Evolutionary conservation across 2,113 vertebrate genomes (phyloP).

Genomic region (Hyaena hyaena): DNA sequence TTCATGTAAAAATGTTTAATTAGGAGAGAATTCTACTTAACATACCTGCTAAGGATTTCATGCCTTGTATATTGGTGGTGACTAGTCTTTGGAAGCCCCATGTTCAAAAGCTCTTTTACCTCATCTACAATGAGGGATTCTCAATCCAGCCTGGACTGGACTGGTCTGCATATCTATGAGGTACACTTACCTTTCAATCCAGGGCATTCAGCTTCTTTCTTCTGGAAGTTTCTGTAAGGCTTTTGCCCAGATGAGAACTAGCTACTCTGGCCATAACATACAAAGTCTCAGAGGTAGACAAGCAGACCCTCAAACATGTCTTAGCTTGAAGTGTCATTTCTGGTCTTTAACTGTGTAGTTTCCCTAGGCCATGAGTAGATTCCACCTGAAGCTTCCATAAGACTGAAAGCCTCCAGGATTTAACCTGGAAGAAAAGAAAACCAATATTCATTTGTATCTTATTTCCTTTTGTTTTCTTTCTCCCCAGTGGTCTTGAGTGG

Average conservation of each 20-base stretch:
- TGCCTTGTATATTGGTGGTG: neutral
- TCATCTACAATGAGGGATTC: neutral
- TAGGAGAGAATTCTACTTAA: neutral
- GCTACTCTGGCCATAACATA: neutral
- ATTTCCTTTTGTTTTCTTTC: neutral
- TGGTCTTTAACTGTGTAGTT: rapidly evolving
- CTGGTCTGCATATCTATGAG: neutral
- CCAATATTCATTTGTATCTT: neutral
- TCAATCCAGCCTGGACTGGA: neutral
- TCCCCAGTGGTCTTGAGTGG: neutral
- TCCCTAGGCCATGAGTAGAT: rapidly evolving
- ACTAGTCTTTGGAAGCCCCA: neutral
- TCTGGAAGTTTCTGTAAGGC: neutral
- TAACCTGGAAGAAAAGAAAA: neutral
- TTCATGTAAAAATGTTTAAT: neutral
- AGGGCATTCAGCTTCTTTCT: neutral
- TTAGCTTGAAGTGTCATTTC: neutral
- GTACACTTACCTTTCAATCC: neutral
- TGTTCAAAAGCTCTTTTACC: neutral
- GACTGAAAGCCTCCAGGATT: neutral
- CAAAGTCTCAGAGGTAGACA: neutral
- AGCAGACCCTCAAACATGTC: neutral
- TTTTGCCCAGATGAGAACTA: neutral
- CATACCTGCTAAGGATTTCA: neutral
- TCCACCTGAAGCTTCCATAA: neutral